phyloP scores from a whole-genome alignment of 2,888 invertebrate species.

The Tetheella fluctuosa region DNA sequence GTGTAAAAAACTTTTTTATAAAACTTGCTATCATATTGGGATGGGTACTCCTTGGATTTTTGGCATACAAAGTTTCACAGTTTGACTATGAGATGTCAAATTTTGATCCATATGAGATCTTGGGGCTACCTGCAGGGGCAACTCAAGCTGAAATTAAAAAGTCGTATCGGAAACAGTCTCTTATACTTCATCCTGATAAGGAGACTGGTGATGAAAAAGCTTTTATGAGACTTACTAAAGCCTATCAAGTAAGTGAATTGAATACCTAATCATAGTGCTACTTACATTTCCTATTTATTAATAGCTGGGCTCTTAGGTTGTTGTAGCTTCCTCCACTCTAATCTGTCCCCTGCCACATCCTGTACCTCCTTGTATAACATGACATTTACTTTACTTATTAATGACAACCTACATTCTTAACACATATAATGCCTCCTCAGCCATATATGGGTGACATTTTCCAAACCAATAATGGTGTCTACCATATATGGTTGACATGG shows the following conservation, averaged over 20 bases:
- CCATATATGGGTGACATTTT: no score
- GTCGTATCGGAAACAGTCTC: constrained; percentile 96
- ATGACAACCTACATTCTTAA: no score
- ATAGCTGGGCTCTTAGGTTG: no score
- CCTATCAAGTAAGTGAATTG: constrained; percentile 87
- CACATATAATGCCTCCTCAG: no score
- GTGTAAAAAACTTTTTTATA: constrained; percentile 91
- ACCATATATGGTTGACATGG: no score
- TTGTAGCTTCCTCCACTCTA: no score
- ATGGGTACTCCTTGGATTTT: constrained; percentile 91
- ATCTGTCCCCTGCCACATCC: no score
- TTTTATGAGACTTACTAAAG: constrained; percentile 98
- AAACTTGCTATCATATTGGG: constrained; percentile 91
- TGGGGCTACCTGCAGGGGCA: constrained; percentile 94
- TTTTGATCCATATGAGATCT: constrained; percentile 99
- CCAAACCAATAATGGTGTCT: no score
- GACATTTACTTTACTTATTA: no score
- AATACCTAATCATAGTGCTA: background rate
- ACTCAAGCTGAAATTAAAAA: constrained; percentile 96
- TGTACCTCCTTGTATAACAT: no score
- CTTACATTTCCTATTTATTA: background rate
- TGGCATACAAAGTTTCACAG: constrained; percentile 96
- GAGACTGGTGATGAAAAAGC: constrained; percentile 98
- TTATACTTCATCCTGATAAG: constrained; percentile 98
- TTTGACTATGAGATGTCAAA: constrained; percentile 99